A percentile compares a stretch with the other conserved stretches of the same genome.
phyloP scores from a whole-genome alignment of 2,888 invertebrate species.

The Pyrrhosoma nymphula region DNA sequence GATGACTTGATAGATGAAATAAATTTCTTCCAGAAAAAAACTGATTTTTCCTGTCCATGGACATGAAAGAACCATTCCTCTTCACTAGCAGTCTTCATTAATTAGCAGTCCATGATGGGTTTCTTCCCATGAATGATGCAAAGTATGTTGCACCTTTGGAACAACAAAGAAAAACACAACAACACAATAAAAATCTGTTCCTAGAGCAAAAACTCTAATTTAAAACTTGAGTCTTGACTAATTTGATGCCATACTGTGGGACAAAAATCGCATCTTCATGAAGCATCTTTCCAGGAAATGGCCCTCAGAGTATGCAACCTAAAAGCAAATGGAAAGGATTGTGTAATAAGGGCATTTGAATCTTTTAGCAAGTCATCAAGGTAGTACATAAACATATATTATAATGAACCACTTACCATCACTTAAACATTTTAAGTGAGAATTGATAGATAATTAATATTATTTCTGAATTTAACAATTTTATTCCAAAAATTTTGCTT shows the following conservation, averaged over 20 bases:
- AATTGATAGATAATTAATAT: no score
- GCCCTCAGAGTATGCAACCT: background rate
- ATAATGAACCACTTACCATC: no score
- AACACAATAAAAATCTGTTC: background rate
- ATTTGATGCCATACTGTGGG: background rate
- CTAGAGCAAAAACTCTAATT: background rate
- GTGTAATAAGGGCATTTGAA: no score
- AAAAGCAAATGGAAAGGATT: background rate
- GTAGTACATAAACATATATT: no score
- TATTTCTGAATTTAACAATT: no score
- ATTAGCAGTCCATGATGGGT: background rate
- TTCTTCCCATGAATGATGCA: background rate
- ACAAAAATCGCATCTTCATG: background rate
- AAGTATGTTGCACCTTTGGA: background rate
- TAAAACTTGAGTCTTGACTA: background rate
- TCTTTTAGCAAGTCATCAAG: no score
- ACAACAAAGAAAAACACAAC: background rate
- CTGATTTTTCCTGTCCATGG: background rate
- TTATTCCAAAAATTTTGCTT: no score
- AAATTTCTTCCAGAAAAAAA: background rate
- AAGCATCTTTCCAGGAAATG: background rate
- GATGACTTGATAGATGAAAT: background rate
- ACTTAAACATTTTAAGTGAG: no score
- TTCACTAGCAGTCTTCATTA: conserved; percentile 8
- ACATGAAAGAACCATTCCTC: background rate